Evolutionary conservation across 2,113 vertebrate species (phyloP).

Genomic region (Psittacus erithacus): DNA sequence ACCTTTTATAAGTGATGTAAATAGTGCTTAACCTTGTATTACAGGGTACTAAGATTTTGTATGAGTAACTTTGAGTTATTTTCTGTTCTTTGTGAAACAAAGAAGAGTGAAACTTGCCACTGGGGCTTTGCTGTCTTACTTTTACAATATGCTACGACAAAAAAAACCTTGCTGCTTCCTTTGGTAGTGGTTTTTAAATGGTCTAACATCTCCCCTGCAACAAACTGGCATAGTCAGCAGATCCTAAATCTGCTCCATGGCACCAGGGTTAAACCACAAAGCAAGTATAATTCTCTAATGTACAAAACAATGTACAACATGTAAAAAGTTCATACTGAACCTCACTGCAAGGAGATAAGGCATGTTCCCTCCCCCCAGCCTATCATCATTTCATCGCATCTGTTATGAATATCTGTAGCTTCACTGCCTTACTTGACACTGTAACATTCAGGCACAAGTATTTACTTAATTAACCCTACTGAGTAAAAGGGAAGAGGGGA

Average conservation of each 20-base stretch:
- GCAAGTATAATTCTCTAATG: neutral
- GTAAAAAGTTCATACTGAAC: rapidly evolving
- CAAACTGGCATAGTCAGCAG: neutral
- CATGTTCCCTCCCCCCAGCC: neutral
- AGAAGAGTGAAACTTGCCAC: neutral
- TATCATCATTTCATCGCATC: neutral
- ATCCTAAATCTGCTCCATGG: neutral
- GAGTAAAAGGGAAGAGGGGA: neutral
- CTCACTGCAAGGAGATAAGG: neutral
- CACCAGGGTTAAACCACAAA: neutral
- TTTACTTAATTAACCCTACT: neutral
- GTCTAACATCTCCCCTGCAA: rapidly evolving
- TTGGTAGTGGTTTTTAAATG: neutral
- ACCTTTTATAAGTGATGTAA: neutral
- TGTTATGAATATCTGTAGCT: neutral
- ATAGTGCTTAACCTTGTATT: rapidly evolving
- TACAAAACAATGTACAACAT: neutral
- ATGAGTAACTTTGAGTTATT: neutral
- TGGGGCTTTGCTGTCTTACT: neutral
- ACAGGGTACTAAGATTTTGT: neutral
- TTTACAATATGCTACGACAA: neutral
- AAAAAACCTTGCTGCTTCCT: neutral
- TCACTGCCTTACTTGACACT: neutral
- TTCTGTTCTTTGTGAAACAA: neutral
- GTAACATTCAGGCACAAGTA: neutral